Conservation (phyloP, 2,113 vertebrate genomes). For the Azemiops feae region DNA sequence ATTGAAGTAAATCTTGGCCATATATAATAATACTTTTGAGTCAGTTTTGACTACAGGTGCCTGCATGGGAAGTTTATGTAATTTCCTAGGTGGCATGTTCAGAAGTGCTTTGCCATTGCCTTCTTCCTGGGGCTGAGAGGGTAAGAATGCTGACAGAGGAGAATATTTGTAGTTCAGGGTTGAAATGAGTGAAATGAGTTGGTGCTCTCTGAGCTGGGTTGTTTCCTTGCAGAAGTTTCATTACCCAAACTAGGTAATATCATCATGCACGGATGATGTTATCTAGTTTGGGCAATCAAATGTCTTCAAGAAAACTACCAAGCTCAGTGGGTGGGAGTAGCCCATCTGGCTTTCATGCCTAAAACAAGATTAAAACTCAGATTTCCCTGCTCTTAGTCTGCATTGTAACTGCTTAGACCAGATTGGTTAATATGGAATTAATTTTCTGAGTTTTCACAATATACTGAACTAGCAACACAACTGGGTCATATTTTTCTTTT, state of each 20-base stretch:
- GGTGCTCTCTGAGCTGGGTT: not conserved
- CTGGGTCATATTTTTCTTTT: not conserved
- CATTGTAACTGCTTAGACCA: not conserved
- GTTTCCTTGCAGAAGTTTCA: not conserved
- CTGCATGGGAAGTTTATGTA: not conserved
- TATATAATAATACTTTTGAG: not conserved
- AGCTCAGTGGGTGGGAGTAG: not conserved
- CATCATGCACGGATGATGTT: not conserved
- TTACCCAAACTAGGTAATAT: not conserved
- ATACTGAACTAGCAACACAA: not conserved
- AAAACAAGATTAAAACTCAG: not conserved
- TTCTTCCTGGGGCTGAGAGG: not conserved
- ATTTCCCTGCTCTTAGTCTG: not conserved
- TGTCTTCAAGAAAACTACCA: not conserved
- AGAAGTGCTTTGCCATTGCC: not conserved
- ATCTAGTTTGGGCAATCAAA: not conserved
- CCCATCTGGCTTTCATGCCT: not conserved
- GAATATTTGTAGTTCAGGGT: not conserved
- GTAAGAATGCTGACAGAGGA: not conserved
- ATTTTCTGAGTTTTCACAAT: not conserved
- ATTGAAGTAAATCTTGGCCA: not conserved
- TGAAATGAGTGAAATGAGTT: not conserved
- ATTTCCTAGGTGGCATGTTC: not conserved
- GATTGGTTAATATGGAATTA: not conserved
- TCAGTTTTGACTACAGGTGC: not conserved